Evolutionary conservation across 2,888 invertebrate genomes (phyloP).

Genomic region (Leptogaster cylindrica): DNA sequence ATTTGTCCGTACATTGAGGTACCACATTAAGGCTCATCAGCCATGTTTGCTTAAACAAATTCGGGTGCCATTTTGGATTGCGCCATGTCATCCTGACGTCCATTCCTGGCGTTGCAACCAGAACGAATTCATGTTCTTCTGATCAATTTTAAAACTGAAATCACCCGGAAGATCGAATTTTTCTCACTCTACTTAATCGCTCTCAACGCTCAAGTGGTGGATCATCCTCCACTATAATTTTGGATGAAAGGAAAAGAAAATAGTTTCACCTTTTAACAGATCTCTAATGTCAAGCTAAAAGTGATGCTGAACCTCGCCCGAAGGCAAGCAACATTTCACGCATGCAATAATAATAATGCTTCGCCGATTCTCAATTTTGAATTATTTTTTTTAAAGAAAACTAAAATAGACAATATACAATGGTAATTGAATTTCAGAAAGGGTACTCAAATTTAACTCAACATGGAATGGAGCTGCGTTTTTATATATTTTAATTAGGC

Average conservation of each 20-base stretch:
- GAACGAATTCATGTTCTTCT: neutral
- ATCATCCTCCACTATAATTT: neutral
- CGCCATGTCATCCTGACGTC: constrained; percentile 14
- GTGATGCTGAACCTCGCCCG: neutral
- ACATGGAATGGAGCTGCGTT: neutral
- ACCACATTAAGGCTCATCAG: constrained; percentile 17
- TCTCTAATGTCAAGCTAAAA: neutral
- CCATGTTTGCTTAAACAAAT: constrained; percentile 20
- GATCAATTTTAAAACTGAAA: neutral
- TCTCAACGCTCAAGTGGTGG: neutral
- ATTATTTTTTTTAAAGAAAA: too few species aligned
- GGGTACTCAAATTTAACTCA: neutral
- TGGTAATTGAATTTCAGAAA: neutral
- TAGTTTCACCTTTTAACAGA: neutral
- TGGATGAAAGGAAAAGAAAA: constrained; percentile 1
- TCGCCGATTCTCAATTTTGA: neutral
- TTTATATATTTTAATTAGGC: neutral
- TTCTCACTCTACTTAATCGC: neutral
- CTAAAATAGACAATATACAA: too few species aligned
- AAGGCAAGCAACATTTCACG: neutral
- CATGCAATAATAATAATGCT: neutral
- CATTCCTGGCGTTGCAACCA: neutral
- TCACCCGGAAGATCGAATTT: neutral
- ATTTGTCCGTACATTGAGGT: too few species aligned
- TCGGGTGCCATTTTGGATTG: constrained; percentile 1